Base-by-base conservation (phyloP, 2,113 vertebrate genomes). In the Rhipidura dahli region DNA sequence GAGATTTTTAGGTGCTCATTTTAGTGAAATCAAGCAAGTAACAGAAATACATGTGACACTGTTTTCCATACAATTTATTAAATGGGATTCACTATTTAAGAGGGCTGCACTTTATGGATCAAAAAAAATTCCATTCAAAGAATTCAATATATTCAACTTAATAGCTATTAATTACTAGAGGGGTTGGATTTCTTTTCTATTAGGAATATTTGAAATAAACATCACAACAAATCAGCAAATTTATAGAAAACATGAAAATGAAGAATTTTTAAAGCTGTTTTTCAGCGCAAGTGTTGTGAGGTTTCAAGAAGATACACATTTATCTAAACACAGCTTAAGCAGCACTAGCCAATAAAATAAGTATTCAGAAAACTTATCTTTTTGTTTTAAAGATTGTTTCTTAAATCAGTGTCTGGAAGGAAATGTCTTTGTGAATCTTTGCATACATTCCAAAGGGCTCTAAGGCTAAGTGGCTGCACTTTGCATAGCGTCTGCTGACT, bases 381-480 rank as follows among this genome's bases (percentile, higher is more conserved):
- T 95, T 81, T 81, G 19, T 75, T 80, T 95, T 54, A 59, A 54
- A 45, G 47, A 54, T 33, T 59, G 64, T 85, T 96, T 95, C 93
- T 90, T 90, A 93, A 90, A 84, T 56, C 93, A 85, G 70, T 85
- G 93, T 80, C 64, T 93, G 87, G 57, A 72, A 89, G 90, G 87
- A 83, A 76, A 86, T 39, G 88, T 96, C 95, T 90, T 95, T 94
- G 91, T 96, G 92, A 81, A 97, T 97, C 91, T 94, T 72, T 84
- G 84, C 95, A 70, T 68, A 39, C 93, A 85, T 94, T 94, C 78
- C 84, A 79, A 89, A 90, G 95, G 87, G 42, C 80, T 93, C 57
- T 85, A 9, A 77, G 93, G 90, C 91, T 91, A 95, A 97, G 95
- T 93, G 93, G 89, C 85, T 94, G 90, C 87, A 76, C 96, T 97